These are phyloP conservation scores for Pollenia amentaria DNA, from an alignment of 2,888 invertebrate species.

Conservation along the genomic window DNA sequence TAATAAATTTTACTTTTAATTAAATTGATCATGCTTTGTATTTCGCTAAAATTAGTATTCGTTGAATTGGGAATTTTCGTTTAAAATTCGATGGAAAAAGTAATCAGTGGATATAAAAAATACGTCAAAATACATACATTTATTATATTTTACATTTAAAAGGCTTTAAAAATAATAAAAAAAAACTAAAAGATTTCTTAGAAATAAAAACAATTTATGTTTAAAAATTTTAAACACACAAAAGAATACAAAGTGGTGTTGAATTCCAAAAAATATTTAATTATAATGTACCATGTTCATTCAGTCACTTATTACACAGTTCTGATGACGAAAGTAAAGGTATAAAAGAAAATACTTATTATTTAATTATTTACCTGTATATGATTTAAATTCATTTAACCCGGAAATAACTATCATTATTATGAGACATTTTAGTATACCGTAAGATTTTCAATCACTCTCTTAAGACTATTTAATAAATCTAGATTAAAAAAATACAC, in stretches of 20 bases:
- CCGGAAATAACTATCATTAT: no score
- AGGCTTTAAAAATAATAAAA: background rate
- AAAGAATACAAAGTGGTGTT: background rate
- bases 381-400: no score
- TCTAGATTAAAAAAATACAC: no score
- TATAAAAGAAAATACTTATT: no score
- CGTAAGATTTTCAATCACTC: no score
- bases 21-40: conserved; percentile 1
- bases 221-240: no score
- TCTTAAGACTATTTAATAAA: no score
- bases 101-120: background rate
- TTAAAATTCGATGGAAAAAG: background rate
- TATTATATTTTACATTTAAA: background rate
- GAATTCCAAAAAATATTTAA: background rate
- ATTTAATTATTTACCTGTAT: no score
- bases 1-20: background rate
- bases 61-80: background rate
- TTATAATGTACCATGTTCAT: no score
- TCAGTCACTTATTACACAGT: no score
- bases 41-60: background rate
- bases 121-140: background rate
- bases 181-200: background rate
- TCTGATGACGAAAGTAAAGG: no score
- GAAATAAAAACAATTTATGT: background rate
- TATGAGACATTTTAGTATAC: no score